Evolutionary conservation across 2,888 invertebrate species (phyloP).

Genomic region (Aquatica leii): DNA sequence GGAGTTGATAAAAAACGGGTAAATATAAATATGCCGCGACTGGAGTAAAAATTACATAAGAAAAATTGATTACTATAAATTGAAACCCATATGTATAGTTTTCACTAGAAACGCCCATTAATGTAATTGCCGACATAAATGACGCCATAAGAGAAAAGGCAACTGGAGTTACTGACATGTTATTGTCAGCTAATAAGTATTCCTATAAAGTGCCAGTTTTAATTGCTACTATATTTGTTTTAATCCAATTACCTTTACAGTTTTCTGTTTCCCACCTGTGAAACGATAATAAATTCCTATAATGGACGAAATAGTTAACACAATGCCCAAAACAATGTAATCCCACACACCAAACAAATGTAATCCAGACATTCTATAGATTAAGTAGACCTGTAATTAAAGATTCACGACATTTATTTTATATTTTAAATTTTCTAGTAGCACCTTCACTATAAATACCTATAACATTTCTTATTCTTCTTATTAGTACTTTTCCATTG

Average conservation of each 20-base stretch:
- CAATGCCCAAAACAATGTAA: constrained; percentile 76
- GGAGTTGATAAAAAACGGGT: constrained; percentile 85
- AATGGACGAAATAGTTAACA: constrained; percentile 74
- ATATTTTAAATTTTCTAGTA: no score
- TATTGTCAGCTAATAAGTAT: constrained; percentile 82
- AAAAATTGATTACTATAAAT: constrained; percentile 79
- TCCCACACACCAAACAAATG: constrained; percentile 71
- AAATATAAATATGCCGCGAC: constrained; percentile 79
- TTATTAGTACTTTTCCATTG: no score
- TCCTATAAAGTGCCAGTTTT: constrained; percentile 66
- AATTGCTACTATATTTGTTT: no score
- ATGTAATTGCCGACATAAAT: constrained; percentile 89
- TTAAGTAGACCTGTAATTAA: neutral
- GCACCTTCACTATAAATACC: no score
- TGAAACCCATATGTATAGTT: constrained; percentile 85
- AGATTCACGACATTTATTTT: no score
- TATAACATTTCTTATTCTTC: no score
- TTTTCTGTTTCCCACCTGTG: constrained; percentile 85
- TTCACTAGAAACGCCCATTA: constrained; percentile 89
- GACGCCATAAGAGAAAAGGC: constrained; percentile 93
- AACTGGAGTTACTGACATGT: constrained; percentile 81
- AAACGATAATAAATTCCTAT: constrained; percentile 88
- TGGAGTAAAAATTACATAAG: constrained; percentile 81
- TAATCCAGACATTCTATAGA: constrained; percentile 12
- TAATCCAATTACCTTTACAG: constrained; percentile 56